Base-by-base conservation (phyloP, 2,797 vertebrate species). In the Propithecus perrieri region DNA sequence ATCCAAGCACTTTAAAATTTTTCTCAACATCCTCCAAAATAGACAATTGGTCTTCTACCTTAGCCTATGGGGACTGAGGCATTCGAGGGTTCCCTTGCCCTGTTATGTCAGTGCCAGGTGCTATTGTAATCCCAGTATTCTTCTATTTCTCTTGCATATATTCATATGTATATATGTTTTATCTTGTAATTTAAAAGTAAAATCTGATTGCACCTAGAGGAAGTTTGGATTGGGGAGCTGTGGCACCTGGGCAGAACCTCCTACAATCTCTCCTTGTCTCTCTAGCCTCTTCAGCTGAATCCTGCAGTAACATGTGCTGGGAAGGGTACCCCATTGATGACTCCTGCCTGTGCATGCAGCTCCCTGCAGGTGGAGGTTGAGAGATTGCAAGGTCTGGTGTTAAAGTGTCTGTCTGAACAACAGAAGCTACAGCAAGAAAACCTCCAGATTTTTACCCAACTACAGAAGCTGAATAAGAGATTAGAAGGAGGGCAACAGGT, bases 401-500 rank as follows among this genome's bases (percentile, higher is more conserved):
- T 98, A 28, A 98, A 98, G 92, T 99, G 98, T 98, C 96, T 99
- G 97, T 98, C 98, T 74, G 98, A 98, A 87, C 99, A 99, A 94
- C 98, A 99, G 97, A 98, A 97, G 86, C 97, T 98, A 75, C 98
- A 98, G 67, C 98, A 98, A 33, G 98, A 99, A 98, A 99, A 98
- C 10, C 0, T 98, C 91, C 97, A 94, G 89, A 98, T 99, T 89
- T 98, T 95, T 84, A 97, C 97, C 46, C 98, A 98, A 0, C 98
- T 99, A 97, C 98, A 99, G 93, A 97, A 30, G 88, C 98, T 99
- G 71, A 98, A 97, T 90, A 98, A 96, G 63, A 98, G 98, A 35
- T 98, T 98, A 9, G 98, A 98, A 59, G 99, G 99, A 87, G 97
- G 99, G 55, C 98, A 98, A 92, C 99, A 99, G 99, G 99, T 99